These are phyloP conservation scores for Galerucella calmariensis DNA, from an alignment of 2,888 invertebrate species.

Conservation along the genomic window DNA sequence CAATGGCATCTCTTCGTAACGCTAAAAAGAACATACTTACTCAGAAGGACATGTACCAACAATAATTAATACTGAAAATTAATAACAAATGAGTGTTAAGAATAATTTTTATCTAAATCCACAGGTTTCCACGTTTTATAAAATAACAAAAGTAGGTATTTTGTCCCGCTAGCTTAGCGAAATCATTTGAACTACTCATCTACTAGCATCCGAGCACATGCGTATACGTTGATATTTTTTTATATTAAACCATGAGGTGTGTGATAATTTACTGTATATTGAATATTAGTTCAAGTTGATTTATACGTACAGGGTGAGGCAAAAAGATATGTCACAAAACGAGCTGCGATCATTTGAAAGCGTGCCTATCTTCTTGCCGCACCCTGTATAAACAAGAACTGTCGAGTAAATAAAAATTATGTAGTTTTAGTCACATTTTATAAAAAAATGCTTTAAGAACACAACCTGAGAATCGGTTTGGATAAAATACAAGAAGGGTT, in stretches of 20 bases:
- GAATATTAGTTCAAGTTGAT: too few species aligned
- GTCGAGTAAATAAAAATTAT: neutral
- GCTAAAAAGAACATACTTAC: neutral
- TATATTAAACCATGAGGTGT: too few species aligned
- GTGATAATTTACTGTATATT: too few species aligned
- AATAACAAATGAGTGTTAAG: neutral
- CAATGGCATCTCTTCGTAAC: constrained; percentile 4
- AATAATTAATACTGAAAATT: constrained; percentile 1
- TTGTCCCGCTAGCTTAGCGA: too few species aligned
- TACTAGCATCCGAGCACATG: too few species aligned
- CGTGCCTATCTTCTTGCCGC: too few species aligned
- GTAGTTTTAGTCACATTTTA: neutral
- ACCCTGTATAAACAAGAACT: neutral
- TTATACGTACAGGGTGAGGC: too few species aligned
- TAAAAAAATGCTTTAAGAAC: neutral
- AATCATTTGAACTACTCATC: too few species aligned
- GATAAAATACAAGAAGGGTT: neutral
- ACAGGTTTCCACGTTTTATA: neutral
- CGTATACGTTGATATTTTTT: too few species aligned
- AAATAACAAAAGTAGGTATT: too few species aligned
- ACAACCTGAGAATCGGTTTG: neutral
- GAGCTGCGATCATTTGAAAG: too few species aligned
- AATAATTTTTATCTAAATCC: neutral
- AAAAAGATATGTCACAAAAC: too few species aligned
- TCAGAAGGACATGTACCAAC: neutral